Evolutionary conservation across 2,888 invertebrate genomes (phyloP).

Genomic region (Cactoblastis cactorum): DNA sequence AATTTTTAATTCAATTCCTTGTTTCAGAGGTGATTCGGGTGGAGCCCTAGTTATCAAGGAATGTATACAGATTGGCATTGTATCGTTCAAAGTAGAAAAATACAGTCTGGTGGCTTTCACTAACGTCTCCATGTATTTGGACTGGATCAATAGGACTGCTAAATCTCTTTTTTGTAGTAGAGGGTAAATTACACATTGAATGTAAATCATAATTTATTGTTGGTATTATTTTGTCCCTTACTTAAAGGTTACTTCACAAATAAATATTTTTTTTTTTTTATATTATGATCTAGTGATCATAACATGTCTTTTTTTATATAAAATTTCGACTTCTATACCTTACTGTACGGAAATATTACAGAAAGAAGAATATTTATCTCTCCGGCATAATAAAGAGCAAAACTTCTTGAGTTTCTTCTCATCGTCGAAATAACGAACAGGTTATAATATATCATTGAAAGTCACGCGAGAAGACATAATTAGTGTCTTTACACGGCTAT

Average conservation of each 20-base stretch:
- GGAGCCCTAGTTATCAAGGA: conserved; percentile 31
- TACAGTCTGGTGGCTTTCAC: conserved; percentile 31
- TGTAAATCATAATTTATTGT: neutral
- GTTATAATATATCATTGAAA: no score
- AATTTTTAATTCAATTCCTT: neutral
- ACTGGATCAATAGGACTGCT: conserved; percentile 23
- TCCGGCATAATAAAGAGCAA: no score
- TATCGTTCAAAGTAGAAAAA: conserved; percentile 31
- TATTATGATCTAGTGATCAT: no score
- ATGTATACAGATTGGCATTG: conserved; percentile 39
- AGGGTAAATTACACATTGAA: neutral
- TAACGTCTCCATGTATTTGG: conserved; percentile 27
- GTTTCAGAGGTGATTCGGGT: conserved; percentile 43
- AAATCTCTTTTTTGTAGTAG: neutral
- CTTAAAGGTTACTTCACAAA: neutral
- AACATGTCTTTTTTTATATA: no score
- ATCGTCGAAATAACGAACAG: no score
- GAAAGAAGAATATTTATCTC: no score
- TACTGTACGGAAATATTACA: no score
- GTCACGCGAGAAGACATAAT: no score
- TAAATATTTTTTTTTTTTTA: neutral
- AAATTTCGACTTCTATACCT: no score
- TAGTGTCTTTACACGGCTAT: no score
- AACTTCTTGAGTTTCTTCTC: no score
- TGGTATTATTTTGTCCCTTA: no score